Conservation (phyloP, 2,113 vertebrate genomes). For the Cavia porcellus region DNA sequence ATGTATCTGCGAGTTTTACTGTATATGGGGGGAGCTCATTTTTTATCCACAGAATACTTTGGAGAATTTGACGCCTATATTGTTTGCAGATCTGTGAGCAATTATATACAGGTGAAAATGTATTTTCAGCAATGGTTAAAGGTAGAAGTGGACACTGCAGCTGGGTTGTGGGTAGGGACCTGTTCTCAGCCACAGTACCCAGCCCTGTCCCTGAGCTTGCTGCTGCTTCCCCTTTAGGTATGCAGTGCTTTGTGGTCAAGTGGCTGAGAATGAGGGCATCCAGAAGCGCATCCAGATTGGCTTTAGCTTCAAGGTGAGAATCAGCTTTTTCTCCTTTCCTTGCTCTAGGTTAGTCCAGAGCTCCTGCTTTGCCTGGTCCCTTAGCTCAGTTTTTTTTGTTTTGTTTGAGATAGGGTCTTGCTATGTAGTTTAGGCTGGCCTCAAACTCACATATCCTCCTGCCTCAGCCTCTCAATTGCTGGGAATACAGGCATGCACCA, state of each 20-base stretch:
- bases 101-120: not conserved
- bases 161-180: fast-evolving
- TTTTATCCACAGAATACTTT: not conserved
- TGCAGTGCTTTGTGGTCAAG: constrained; percentile 89
- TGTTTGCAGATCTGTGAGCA: not conserved
- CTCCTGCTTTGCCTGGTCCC: not conserved
- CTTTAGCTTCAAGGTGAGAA: constrained; percentile 89
- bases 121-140: not conserved
- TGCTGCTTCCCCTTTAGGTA: constrained; percentile 84
- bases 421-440: not conserved
- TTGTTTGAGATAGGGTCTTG: not conserved
- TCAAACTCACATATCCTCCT: not conserved
- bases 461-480: not conserved
- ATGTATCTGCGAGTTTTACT: not conserved
- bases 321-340: not conserved
- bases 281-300: constrained; percentile 89
- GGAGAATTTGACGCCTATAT: not conserved
- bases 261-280: constrained; percentile 88
- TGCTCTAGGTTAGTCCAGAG: not conserved
- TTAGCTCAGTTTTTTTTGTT: not conserved
- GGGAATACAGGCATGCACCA: not conserved
- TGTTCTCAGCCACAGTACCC: not conserved
- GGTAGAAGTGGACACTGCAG: not conserved
- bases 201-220: constrained; percentile 60
- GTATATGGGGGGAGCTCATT: not conserved